A percentile compares a stretch with the other conserved stretches of the same genome.
These are phyloP conservation scores for Cyclargus thomasi DNA, from an alignment of 1,140 invertebrate species.

Conservation along the genomic window DNA sequence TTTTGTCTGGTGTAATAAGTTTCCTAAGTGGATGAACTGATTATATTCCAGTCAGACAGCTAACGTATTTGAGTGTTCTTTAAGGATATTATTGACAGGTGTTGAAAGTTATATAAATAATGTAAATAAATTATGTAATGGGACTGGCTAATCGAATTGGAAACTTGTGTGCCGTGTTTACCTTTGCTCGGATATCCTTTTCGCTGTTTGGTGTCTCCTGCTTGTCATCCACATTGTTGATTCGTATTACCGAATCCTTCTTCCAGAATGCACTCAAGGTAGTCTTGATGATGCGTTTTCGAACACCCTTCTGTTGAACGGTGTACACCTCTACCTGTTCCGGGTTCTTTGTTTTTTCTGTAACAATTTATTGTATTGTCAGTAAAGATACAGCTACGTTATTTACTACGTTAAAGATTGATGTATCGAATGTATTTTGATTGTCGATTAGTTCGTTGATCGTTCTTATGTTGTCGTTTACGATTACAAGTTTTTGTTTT, in stretches of 20 bases:
- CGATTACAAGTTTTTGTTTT: not conserved
- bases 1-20: too few species aligned
- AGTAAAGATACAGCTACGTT: conserved; percentile 8
- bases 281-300: conserved; percentile 77
- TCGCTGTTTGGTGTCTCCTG: conserved; percentile 78
- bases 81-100: too few species aligned
- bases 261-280: conserved; percentile 80
- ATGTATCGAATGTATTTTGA: too few species aligned
- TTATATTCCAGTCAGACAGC: too few species aligned
- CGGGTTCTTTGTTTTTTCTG: conserved; percentile 82
- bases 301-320: conserved; percentile 77
- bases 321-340: conserved; percentile 80
- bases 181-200: conserved; percentile 80
- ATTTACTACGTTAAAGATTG: not conserved
- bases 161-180: conserved; percentile 54
- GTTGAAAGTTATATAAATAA: too few species aligned
- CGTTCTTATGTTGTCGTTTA: too few species aligned
- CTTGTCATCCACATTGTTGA: conserved; percentile 82
- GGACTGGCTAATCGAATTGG: conserved; percentile 44
- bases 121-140: not conserved
- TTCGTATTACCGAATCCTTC: conserved; percentile 78
- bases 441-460: too few species aligned
- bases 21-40: too few species aligned
- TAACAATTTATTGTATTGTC: conserved; percentile 37
- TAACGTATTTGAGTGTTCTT: too few species aligned